Evolutionary conservation across 2,797 vertebrate genomes (phyloP).

Genomic region (Clarias laeviceps): DNA sequence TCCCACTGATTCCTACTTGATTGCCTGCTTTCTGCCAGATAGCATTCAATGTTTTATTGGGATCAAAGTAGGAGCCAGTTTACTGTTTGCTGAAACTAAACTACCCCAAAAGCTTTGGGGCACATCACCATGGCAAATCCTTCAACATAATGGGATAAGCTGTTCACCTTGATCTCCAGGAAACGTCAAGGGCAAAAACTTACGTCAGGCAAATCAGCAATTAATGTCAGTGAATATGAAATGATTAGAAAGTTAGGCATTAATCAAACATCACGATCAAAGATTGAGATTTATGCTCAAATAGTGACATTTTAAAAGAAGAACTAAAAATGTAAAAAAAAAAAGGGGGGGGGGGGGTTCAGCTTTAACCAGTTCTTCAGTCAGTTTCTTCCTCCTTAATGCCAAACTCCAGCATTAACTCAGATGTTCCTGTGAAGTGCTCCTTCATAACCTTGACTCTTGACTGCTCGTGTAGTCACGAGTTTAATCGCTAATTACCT

Average conservation of each 20-base stretch:
- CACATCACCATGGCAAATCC: slow-evolving; percentile 6
- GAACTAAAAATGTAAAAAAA: neutral
- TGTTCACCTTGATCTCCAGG: neutral
- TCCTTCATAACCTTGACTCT: slow-evolving; percentile 5
- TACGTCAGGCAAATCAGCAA: neutral
- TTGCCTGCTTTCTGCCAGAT: neutral
- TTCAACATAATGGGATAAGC: slow-evolving; percentile 12
- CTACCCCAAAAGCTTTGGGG: neutral
- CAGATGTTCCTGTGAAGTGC: neutral
- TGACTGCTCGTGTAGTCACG: neutral
- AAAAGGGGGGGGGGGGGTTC: neutral
- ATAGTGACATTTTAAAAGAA: neutral
- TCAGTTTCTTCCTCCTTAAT: neutral
- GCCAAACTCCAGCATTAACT: neutral
- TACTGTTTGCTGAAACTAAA: neutral
- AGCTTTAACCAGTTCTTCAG: neutral
- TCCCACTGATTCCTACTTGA: neutral
- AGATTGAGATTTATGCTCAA: too few relatives aligned
- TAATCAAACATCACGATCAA: neutral
- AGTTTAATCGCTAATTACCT: neutral
- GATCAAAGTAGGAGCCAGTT: neutral
- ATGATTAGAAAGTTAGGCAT: neutral
- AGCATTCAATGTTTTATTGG: neutral
- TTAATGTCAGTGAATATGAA: neutral
- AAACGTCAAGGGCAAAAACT: slow-evolving; percentile 19